Evolutionary conservation across 2,113 vertebrate species (phyloP).

Genomic region (Hiodon alosoides): DNA sequence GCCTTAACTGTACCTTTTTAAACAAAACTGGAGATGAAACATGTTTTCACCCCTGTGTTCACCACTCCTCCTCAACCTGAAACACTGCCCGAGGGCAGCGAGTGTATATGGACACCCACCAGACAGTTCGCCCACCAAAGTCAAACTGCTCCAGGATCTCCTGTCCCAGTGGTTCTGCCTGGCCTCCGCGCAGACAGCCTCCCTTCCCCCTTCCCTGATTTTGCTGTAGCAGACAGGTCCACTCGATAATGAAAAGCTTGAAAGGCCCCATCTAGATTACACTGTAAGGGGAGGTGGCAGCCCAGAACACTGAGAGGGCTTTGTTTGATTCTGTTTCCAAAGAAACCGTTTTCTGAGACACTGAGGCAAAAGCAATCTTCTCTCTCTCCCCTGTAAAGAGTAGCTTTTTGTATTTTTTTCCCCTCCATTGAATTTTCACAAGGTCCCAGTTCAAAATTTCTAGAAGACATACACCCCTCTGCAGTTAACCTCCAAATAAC

Average conservation of each 20-base stretch:
- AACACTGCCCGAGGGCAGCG: not conserved
- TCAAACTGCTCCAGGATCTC: not conserved
- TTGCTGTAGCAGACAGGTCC: constrained; percentile 26
- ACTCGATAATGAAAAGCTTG: constrained; percentile 46
- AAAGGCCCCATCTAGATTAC: constrained; percentile 61
- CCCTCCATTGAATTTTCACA: constrained; percentile 10
- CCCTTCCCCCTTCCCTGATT: not conserved
- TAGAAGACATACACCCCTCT: not conserved
- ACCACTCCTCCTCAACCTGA: too few relatives aligned
- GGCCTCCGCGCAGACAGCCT: not conserved
- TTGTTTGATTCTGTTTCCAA: constrained; percentile 65
- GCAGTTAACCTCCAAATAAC: not conserved
- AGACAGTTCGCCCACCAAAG: not conserved
- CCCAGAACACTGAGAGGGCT: constrained; percentile 56
- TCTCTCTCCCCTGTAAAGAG: constrained; percentile 26
- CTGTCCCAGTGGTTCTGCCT: not conserved
- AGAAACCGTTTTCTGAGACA: constrained; percentile 55
- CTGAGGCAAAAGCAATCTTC: constrained; percentile 35
- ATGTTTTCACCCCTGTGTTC: too few relatives aligned
- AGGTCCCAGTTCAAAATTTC: not conserved
- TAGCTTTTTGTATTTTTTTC: constrained; percentile 27
- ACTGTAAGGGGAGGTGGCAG: constrained; percentile 42
- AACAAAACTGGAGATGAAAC: too few relatives aligned
- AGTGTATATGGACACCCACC: not conserved
- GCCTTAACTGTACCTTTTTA: too few relatives aligned